A percentile compares a stretch with the other conserved stretches of the same genome.
Conservation (phyloP, 2,797 vertebrate species). For the Meda fulgida region DNA sequence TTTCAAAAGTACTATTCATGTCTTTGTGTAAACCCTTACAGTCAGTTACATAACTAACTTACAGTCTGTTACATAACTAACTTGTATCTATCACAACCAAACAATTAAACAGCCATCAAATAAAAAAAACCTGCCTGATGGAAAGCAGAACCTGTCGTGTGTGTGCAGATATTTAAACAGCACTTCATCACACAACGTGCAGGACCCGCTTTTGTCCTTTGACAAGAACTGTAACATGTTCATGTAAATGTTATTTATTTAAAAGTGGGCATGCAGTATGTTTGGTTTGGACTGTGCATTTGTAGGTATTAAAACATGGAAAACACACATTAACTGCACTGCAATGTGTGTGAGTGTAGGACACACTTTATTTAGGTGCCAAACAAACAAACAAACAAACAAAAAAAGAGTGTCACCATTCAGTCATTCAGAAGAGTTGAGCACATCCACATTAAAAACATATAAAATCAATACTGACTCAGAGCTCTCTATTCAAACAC, state of each 20-base stretch:
- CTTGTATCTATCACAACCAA: slow-evolving; percentile 7
- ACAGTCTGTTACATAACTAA: background rate
- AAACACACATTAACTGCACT: background rate
- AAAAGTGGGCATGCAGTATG: background rate
- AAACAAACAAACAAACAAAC: slow-evolving; percentile 69
- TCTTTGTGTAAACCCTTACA: background rate
- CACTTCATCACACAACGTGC: background rate
- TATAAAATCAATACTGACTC: slow-evolving; percentile 81
- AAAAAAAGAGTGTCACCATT: slow-evolving; percentile 74
- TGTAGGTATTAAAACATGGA: background rate
- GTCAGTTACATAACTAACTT: background rate
- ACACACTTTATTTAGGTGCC: slow-evolving; percentile 81
- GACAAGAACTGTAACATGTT: background rate
- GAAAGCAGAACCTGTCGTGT: background rate
- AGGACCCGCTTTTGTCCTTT: background rate
- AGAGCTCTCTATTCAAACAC: slow-evolving; percentile 62
- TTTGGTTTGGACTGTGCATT: background rate
- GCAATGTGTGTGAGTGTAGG: slow-evolving; percentile 68
- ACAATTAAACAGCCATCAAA: slow-evolving; percentile 16
- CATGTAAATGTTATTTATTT: background rate
- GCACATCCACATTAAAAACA: slow-evolving; percentile 82
- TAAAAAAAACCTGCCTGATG: slow-evolving; percentile 10
- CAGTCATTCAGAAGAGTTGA: slow-evolving; percentile 67
- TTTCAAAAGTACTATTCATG: background rate
- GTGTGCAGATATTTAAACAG: slow-evolving; percentile 4